phyloP scores from a whole-genome alignment of 64 coral and sea anemone genomes.

The Orbicella faveolata region DNA sequence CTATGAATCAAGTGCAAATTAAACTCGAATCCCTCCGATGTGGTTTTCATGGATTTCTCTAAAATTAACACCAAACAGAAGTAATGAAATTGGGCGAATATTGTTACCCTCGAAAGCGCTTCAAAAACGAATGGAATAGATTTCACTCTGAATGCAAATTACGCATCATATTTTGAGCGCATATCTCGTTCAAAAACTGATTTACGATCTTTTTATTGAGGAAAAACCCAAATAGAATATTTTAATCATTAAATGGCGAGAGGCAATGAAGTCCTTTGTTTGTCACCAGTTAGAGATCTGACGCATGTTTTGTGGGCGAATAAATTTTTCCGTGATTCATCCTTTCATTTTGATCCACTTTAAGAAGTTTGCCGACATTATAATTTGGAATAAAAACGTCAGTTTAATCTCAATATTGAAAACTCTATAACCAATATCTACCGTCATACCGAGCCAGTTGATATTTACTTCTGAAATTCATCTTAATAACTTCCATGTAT shows the following conservation, averaged over 20 bases:
- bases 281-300: background rate
- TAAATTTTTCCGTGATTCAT: background rate
- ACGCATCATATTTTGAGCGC: background rate
- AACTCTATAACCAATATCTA: background rate
- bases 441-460: background rate
- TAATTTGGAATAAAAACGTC: background rate
- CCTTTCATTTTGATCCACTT: conserved; percentile 1
- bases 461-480: background rate
- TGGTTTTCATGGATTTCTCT: too few relatives aligned
- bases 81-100: background rate
- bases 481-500: background rate
- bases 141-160: background rate
- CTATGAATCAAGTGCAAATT: too few relatives aligned
- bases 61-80: background rate
- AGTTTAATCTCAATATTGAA: background rate
- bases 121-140: background rate
- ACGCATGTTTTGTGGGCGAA: background rate
- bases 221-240: background rate
- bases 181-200: background rate
- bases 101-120: background rate
- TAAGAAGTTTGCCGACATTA: background rate
- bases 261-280: background rate
- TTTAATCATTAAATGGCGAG: background rate
- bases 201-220: background rate
- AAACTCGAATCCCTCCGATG: too few relatives aligned